Percentiles rank a stretch among this genome's conserved stretches.
Conservation (phyloP, 2,888 invertebrate genomes). For the Brachyopa scutellaris region DNA sequence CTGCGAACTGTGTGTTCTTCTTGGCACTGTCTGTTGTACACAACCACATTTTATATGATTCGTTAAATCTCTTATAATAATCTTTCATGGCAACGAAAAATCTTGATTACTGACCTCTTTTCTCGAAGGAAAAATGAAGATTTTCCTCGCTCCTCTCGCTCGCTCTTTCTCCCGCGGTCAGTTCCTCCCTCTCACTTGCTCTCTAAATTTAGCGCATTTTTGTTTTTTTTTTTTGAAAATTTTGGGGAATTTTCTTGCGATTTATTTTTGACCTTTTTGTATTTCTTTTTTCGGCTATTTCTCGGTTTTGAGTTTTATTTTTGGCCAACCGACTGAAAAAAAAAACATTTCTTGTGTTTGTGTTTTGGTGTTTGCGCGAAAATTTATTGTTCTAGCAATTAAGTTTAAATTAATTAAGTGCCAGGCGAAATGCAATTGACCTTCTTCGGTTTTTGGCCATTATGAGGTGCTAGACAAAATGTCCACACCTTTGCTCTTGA, state of each 20-base stretch:
- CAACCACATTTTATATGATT: slow-evolving; percentile 61
- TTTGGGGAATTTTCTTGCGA: slow-evolving; percentile 61
- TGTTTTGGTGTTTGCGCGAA: slow-evolving; percentile 33
- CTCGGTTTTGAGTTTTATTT: slow-evolving; percentile 60
- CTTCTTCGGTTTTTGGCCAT: slow-evolving; percentile 74
- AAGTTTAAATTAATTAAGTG: slow-evolving; percentile 68
- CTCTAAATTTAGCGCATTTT: slow-evolving; percentile 49
- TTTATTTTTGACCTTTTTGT: slow-evolving; percentile 69
- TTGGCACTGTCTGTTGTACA: slow-evolving; percentile 61
- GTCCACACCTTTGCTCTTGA: slow-evolving; percentile 72
- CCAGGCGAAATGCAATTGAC: slow-evolving; percentile 78
- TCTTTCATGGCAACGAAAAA: slow-evolving; percentile 68
- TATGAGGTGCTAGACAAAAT: slow-evolving; percentile 75
- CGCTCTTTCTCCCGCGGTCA: not conserved
- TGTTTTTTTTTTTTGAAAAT: slow-evolving; percentile 28
- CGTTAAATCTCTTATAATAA: slow-evolving; percentile 70
- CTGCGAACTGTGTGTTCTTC: slow-evolving; percentile 44
- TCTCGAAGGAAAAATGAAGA: slow-evolving; percentile 29
- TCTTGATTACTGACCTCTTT: slow-evolving; percentile 72
- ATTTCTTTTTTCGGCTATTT: slow-evolving; percentile 54
- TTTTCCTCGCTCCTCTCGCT: not conserved
- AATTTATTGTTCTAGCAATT: slow-evolving; percentile 67
- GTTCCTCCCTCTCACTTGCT: not conserved
- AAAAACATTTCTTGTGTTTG: slow-evolving; percentile 12
- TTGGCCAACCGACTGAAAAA: slow-evolving; percentile 35